phyloP scores from a whole-genome alignment of 2,888 invertebrate genomes.

The Galerucella nymphaeae region DNA sequence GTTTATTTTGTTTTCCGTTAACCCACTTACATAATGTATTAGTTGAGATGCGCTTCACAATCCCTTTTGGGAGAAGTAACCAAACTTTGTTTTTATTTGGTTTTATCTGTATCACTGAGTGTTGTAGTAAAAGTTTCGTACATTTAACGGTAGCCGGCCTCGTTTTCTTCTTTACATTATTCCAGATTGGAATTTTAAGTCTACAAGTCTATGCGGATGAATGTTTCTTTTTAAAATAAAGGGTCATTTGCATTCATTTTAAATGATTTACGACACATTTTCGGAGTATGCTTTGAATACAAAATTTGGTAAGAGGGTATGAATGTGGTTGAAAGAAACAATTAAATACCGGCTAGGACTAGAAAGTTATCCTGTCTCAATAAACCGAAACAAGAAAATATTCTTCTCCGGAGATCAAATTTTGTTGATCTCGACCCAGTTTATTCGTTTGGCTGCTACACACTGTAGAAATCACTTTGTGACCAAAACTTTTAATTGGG shows the following conservation, averaged over 20 bases:
- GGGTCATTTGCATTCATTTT: slow-evolving; percentile 10
- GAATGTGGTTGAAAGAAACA: neutral
- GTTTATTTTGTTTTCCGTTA: slow-evolving; percentile 20
- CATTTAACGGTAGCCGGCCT: slow-evolving; percentile 38
- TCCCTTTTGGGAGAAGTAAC: slow-evolving; percentile 8
- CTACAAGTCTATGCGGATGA: slow-evolving; percentile 44
- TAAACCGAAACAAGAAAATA: too few species aligned
- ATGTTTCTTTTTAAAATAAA: slow-evolving; percentile 36
- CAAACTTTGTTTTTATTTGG: slow-evolving; percentile 15
- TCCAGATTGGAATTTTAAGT: slow-evolving; percentile 46
- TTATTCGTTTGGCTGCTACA: too few species aligned
- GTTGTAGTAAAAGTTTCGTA: slow-evolving; percentile 36
- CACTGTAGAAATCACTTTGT: too few species aligned
- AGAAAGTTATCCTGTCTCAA: too few species aligned
- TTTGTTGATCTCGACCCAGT: too few species aligned
- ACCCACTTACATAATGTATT: slow-evolving; percentile 24
- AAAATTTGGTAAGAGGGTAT: slow-evolving; percentile 10
- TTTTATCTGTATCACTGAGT: slow-evolving; percentile 31
- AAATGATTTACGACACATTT: slow-evolving; percentile 30
- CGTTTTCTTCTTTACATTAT: slow-evolving; percentile 40
- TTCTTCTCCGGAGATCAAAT: too few species aligned
- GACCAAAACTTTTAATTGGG: neutral
- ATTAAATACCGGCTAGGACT: neutral
- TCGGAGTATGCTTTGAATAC: slow-evolving; percentile 17
- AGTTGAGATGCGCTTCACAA: slow-evolving; percentile 20